These are phyloP conservation scores for Cosmopolites sordidus DNA, from an alignment of 2,888 invertebrate species.

Conservation along the genomic window DNA sequence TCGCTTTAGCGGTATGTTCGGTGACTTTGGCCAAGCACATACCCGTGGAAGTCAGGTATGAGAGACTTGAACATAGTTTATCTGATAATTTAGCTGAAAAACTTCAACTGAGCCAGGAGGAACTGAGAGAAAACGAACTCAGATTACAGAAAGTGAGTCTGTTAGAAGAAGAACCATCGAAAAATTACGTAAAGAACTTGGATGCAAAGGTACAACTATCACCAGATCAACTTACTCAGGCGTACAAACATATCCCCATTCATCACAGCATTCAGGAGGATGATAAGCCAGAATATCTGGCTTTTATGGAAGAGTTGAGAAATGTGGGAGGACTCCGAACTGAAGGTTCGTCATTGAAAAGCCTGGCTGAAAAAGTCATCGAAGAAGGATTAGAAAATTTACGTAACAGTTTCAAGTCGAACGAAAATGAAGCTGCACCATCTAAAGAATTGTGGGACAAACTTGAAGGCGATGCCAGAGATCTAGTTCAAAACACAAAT, in stretches of 20 bases:
- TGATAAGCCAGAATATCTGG: too few species aligned
- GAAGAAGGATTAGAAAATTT: constrained; percentile 27
- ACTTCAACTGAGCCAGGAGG: constrained; percentile 14
- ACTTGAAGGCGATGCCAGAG: constrained; percentile 29
- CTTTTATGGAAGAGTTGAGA: neutral
- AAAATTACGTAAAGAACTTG: constrained; percentile 31
- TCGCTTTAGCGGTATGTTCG: constrained; percentile 27
- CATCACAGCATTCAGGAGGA: constrained; percentile 7
- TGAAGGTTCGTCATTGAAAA: neutral
- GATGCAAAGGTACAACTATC: constrained; percentile 39
- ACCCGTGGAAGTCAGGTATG: constrained; percentile 42
- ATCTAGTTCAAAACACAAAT: constrained; percentile 29
- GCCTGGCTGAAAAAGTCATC: constrained; percentile 12
- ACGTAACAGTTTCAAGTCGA: constrained; percentile 28
- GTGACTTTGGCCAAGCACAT: constrained; percentile 34
- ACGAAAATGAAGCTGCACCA: constrained; percentile 21
- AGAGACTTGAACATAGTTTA: constrained; percentile 26
- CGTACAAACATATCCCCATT: constrained; percentile 16
- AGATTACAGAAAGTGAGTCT: constrained; percentile 10
- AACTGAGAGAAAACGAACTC: constrained; percentile 16
- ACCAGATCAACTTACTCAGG: constrained; percentile 25
- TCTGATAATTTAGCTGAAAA: constrained; percentile 20
- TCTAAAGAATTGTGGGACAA: constrained; percentile 30
- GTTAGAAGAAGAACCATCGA: constrained; percentile 4
- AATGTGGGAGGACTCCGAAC: constrained; percentile 5